Base-by-base conservation (phyloP, 2,888 invertebrate species). In the Metacarcinus magister region DNA sequence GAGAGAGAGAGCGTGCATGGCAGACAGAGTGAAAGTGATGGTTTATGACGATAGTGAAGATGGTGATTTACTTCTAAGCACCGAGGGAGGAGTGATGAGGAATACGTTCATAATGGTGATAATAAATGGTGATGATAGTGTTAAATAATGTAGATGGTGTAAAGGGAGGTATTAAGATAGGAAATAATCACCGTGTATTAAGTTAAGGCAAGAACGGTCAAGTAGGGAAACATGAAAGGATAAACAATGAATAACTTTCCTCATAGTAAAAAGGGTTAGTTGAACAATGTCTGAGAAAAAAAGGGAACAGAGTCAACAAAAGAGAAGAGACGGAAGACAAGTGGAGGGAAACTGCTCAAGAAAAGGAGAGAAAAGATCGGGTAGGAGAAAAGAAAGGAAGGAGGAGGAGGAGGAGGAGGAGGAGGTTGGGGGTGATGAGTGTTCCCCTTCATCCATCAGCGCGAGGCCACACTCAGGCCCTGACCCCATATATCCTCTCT, bases 401-500 rank as follows among this genome's bases (percentile, higher is more conserved):
- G 67, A 94, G 91, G 44, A 60, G 28, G 60, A 39, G 28, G 48
- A 43, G 90, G n/a, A 54, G 19, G 87, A 39, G 60, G 43, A 46
- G 48, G 13, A 48, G 48, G 43, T 54, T 19, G 16, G 60, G 90
- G 19, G 90, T 43, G 48, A 54, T 44, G 90, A 90, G 87, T 28
- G 90, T 54, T 19, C 90, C 54, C 54, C 94, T 54, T 46, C 94
- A 94, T 94, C 94, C 94, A 94, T 94, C 94, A 94, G 39, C 23
- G 60, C 32, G 32, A 60, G 95, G 60, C 95, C 95, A 87, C 95
- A 95, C 92, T 67, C 92, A 44, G 48, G 48, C 44, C 92, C 92
- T 95, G 95, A 95, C 92, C 95, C 95, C 95, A 95, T 95, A 95
- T 92, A 95, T 95, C 92, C 95, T 95, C 95, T 92, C 92, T 92